A percentile compares a stretch with the other conserved stretches of the same genome.
Conservation (phyloP, 2,113 vertebrate genomes). For the Cyanoramphus novaezelandiae region DNA sequence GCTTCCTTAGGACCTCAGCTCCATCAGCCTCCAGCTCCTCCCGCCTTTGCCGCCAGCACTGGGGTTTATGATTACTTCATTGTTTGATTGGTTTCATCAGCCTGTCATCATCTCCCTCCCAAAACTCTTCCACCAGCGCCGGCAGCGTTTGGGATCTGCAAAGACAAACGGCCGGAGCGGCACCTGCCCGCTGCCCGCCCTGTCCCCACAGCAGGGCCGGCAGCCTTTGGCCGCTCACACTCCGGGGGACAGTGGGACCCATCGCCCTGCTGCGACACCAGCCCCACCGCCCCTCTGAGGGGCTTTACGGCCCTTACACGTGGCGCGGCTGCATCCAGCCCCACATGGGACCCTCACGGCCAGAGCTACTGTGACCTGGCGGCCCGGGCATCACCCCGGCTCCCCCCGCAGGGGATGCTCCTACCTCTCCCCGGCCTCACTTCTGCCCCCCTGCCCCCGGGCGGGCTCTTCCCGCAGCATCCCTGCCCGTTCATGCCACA, state of each 20-base stretch:
- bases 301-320: fast-evolving
- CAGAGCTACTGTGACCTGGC: neutral
- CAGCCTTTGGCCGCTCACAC: neutral
- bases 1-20: slow-evolving; percentile 26
- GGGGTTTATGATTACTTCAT: slow-evolving; percentile 58
- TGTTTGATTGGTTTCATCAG: slow-evolving; percentile 65
- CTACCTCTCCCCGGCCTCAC: neutral
- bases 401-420: neutral
- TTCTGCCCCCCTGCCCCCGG: neutral
- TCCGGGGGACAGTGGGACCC: neutral
- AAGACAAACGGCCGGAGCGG: slow-evolving; percentile 34
- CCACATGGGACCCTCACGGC: neutral
- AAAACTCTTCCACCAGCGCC: slow-evolving; percentile 32
- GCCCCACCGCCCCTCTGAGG: fast-evolving
- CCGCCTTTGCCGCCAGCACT: neutral
- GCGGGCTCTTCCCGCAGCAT: neutral
- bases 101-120: slow-evolving; percentile 41
- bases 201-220: neutral
- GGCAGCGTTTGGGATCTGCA: slow-evolving; percentile 18
- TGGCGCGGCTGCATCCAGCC: neutral
- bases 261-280: neutral
- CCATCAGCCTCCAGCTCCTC: slow-evolving; percentile 31
- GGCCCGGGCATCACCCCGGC: neutral
- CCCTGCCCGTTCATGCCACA: neutral
- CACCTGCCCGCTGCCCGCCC: neutral